Conservation (phyloP, 2,888 invertebrate species). For the Ichneumon xanthorius region DNA sequence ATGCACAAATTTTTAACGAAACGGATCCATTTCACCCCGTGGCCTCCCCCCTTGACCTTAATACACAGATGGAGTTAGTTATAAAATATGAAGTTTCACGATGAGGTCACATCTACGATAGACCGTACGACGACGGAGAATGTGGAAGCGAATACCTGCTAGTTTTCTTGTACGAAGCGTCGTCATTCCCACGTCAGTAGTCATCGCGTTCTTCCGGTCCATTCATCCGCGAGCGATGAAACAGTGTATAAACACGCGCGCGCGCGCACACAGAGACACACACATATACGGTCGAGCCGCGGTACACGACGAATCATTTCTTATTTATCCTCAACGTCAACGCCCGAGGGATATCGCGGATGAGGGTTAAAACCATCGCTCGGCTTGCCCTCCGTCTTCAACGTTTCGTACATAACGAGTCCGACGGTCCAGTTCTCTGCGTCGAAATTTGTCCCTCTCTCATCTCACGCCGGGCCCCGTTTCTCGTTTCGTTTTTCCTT, state of each 20-base stretch:
- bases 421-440: conserved; percentile 46
- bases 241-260: conserved; percentile 25
- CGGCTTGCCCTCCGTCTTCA: conserved; percentile 34
- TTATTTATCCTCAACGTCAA: conserved; percentile 44
- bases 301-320: conserved; percentile 38
- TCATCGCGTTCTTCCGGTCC: conserved; percentile 42
- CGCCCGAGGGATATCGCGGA: conserved; percentile 26
- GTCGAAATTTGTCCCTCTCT: conserved; percentile 10
- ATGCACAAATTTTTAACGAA: too few species aligned
- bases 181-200: conserved; percentile 57
- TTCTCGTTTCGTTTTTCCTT: conserved; percentile 19
- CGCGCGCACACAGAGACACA: background rate
- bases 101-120: conserved; percentile 4
- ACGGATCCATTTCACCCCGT: too few species aligned
- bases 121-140: conserved; percentile 5
- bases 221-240: conserved; percentile 47
- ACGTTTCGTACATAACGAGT: conserved; percentile 43
- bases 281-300: background rate
- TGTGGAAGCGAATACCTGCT: conserved; percentile 47
- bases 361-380: conserved; percentile 8
- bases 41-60: background rate
- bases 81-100: conserved; percentile 5
- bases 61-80: background rate
- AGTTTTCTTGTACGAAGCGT: conserved; percentile 36
- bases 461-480: conserved; percentile 2